Conservation (phyloP, 2,888 invertebrate species). For the Ypsolopha sequella region DNA sequence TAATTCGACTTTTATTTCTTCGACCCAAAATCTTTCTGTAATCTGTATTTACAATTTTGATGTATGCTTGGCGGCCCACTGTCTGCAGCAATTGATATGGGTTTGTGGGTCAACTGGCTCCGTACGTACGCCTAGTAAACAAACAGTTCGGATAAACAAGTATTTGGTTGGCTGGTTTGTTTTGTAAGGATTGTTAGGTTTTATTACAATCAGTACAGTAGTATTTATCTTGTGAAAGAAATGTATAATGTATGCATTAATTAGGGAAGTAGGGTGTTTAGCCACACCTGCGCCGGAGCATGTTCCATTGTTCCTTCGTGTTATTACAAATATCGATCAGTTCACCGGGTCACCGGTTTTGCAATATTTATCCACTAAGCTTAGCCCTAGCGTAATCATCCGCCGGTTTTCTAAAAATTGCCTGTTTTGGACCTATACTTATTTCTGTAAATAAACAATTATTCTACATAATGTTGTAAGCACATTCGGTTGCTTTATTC, state of each 20-base stretch:
- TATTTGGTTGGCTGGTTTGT: too few species aligned
- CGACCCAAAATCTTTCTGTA: slow-evolving; percentile 1
- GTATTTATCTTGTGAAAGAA: too few species aligned
- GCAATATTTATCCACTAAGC: slow-evolving; percentile 37
- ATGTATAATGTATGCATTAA: too few species aligned
- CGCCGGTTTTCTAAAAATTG: slow-evolving; percentile 32
- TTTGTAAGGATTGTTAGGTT: too few species aligned
- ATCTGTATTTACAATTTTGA: not conserved
- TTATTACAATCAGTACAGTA: too few species aligned
- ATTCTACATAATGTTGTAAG: not conserved
- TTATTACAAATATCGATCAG: slow-evolving; percentile 25
- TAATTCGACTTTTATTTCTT: not conserved
- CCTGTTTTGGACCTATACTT: slow-evolving; percentile 9
- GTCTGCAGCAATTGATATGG: slow-evolving; percentile 20
- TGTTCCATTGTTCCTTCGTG: slow-evolving; percentile 30
- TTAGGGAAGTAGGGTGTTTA: too few species aligned
- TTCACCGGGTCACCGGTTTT: slow-evolving; percentile 25
- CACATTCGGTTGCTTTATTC: not conserved
- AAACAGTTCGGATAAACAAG: not conserved
- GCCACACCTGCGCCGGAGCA: not conserved
- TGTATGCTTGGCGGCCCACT: slow-evolving; percentile 18
- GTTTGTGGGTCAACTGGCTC: slow-evolving; percentile 29
- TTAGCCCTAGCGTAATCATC: slow-evolving; percentile 37
- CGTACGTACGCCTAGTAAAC: slow-evolving; percentile 5
- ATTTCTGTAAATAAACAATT: not conserved